Evolutionary conservation across 2,888 invertebrate genomes (phyloP).

Genomic region (Augochlorella aurata): DNA sequence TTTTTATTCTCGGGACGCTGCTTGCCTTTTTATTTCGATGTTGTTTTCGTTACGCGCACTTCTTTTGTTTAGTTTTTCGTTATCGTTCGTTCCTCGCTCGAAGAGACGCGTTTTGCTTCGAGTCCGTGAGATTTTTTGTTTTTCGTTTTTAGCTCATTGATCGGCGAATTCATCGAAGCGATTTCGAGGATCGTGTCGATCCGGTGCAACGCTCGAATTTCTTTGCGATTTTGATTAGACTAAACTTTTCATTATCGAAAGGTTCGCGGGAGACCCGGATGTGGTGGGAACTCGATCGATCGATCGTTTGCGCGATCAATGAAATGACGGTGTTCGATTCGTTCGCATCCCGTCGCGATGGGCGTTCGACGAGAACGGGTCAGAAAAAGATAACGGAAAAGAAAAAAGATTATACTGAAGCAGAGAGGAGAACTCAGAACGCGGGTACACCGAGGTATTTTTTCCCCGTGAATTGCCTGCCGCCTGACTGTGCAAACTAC

Average conservation of each 20-base stretch:
- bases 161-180: neutral
- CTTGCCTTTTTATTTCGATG: neutral
- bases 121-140: neutral
- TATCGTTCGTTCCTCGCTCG: neutral
- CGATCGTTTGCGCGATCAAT: neutral
- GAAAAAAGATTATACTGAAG: neutral
- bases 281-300: neutral
- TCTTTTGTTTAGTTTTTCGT: constrained; percentile 3
- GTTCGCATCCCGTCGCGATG: constrained; percentile 17
- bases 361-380: constrained; percentile 20
- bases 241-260: neutral
- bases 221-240: neutral
- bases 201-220: too few species aligned
- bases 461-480: constrained; percentile 59
- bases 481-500: constrained; percentile 69
- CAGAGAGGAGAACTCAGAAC: neutral
- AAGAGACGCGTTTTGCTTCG: neutral
- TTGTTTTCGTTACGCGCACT: neutral
- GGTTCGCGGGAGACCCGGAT: neutral
- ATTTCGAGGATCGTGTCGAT: too few species aligned
- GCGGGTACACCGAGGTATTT: constrained; percentile 52
- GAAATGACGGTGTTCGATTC: constrained; percentile 30
- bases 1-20: neutral
- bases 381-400: neutral
- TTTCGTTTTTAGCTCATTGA: neutral